Evolutionary conservation across 1,140 invertebrate species (phyloP).

Genomic region (Procambarus clarkii): DNA sequence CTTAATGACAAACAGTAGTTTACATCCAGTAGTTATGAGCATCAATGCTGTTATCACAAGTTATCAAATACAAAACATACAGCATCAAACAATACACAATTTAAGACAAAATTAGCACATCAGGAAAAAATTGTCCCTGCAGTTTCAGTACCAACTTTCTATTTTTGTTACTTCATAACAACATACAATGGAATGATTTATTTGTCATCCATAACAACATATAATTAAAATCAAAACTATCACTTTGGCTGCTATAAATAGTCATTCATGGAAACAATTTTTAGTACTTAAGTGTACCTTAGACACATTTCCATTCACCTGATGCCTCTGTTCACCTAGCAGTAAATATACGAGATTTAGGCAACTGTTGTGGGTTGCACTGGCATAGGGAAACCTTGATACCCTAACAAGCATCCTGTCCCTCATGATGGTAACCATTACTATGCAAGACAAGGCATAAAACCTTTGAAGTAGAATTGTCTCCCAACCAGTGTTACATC

Average conservation of each 20-base stretch:
- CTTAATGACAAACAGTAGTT: neutral
- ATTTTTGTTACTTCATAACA: neutral
- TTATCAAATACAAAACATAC: constrained; percentile 15
- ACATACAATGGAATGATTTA: neutral
- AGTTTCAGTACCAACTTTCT: neutral
- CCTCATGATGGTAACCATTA: too few species aligned
- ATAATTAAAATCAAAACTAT: neutral
- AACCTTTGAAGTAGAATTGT: too few species aligned
- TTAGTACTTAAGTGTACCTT: too few species aligned
- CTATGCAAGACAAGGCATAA: too few species aligned
- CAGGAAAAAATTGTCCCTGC: neutral
- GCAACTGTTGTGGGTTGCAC: too few species aligned
- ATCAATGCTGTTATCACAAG: constrained; percentile 21
- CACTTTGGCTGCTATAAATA: neutral
- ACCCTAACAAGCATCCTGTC: too few species aligned
- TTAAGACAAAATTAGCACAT: neutral
- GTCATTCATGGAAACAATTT: neutral
- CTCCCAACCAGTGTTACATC: too few species aligned
- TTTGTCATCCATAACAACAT: neutral
- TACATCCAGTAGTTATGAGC: constrained; percentile 2
- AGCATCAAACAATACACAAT: neutral
- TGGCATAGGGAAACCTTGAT: too few species aligned
- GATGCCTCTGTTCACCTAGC: too few species aligned
- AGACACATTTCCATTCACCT: too few species aligned
- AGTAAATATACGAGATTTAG: too few species aligned